Percentiles rank a stretch among this genome's conserved stretches.
phyloP scores from a whole-genome alignment of 2,888 invertebrate genomes.

The Oligia latruncula region DNA sequence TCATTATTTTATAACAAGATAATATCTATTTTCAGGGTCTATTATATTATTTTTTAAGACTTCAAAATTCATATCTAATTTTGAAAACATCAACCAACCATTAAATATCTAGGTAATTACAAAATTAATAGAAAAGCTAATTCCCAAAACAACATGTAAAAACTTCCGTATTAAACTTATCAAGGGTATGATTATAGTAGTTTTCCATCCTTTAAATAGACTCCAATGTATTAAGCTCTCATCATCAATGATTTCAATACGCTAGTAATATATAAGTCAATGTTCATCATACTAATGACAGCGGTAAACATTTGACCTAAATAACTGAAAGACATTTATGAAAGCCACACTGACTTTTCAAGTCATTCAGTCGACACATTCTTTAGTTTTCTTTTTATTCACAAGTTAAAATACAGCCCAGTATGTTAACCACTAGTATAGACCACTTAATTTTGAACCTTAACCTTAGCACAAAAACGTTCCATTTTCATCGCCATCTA shows the following conservation, averaged over 20 bases:
- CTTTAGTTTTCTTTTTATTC: conserved; percentile 41
- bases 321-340: neutral
- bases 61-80: neutral
- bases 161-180: neutral
- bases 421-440: neutral
- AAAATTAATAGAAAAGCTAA: conserved; percentile 1
- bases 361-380: conserved; percentile 33
- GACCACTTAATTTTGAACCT: neutral
- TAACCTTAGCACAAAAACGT: neutral
- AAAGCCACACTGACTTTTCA: conserved; percentile 43
- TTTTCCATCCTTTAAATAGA: conserved; percentile 24
- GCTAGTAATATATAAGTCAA: neutral
- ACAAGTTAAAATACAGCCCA: conserved; percentile 28
- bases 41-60: neutral
- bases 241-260: neutral
- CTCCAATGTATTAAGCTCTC: conserved; percentile 18
- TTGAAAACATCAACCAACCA: neutral
- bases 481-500: conserved; percentile 1
- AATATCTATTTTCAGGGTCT: neutral
- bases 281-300: conserved; percentile 46
- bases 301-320: conserved; percentile 33
- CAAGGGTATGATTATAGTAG: conserved; percentile 5
- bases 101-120: neutral
- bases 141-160: neutral
- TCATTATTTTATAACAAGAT: too few species aligned